phyloP scores from a whole-genome alignment of 2,888 invertebrate genomes.

The Pimpla rufipes region DNA sequence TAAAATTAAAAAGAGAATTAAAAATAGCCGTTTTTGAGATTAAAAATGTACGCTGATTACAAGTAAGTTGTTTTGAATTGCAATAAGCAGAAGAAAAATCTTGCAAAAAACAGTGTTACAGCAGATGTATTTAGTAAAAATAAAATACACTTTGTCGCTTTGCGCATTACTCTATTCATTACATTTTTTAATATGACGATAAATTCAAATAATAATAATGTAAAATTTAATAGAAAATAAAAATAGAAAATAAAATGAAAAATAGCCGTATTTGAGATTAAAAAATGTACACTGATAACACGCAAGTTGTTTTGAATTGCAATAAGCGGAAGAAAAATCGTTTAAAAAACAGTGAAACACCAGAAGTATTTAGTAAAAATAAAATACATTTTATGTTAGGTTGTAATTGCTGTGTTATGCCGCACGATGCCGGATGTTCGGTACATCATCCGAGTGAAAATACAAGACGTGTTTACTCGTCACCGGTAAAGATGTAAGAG shows the following conservation, averaged over 20 bases:
- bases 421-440: slow-evolving; percentile 38
- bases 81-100: too few species aligned
- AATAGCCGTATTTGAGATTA: too few species aligned
- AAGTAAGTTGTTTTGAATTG: neutral
- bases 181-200: too few species aligned
- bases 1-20: too few species aligned
- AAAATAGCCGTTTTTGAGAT: too few species aligned
- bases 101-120: neutral
- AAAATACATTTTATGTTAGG: neutral
- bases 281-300: too few species aligned
- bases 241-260: too few species aligned
- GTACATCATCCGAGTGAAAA: slow-evolving; percentile 21
- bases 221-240: too few species aligned
- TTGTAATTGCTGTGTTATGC: neutral
- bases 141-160: neutral
- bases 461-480: slow-evolving; percentile 12
- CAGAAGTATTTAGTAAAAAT: neutral
- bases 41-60: too few species aligned
- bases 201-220: too few species aligned
- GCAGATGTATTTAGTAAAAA: neutral
- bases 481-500: neutral
- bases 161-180: too few species aligned
- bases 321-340: neutral
- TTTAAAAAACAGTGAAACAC: neutral
- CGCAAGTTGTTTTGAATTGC: neutral